phyloP scores from a whole-genome alignment of 2,888 invertebrate species.

The Xestia xanthographa region DNA sequence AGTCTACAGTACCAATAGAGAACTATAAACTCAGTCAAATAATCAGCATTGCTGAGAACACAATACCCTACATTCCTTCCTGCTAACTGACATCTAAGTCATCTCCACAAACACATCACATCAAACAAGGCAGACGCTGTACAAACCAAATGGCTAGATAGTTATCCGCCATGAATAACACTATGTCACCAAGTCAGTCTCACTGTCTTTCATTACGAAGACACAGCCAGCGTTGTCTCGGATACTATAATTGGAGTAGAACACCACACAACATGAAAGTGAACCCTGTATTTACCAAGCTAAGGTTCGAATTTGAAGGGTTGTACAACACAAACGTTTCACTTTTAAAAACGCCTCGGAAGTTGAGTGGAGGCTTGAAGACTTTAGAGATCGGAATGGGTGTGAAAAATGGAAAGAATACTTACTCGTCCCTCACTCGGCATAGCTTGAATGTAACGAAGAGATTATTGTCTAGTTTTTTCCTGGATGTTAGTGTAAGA shows the following conservation, averaged over 20 bases:
- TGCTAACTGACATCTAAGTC: not conserved
- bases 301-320: slow-evolving; percentile 66
- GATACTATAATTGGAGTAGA: slow-evolving; percentile 69
- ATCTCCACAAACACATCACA: slow-evolving; percentile 20
- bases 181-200: slow-evolving; percentile 64
- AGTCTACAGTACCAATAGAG: not conserved
- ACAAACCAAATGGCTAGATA: slow-evolving; percentile 48
- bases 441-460: slow-evolving; percentile 61
- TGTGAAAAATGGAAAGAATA: slow-evolving; percentile 76
- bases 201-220: slow-evolving; percentile 77
- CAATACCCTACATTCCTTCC: not conserved
- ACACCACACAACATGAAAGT: slow-evolving; percentile 19
- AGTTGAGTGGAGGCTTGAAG: slow-evolving; percentile 73
- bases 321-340: slow-evolving; percentile 72
- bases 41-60: not conserved
- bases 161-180: slow-evolving; percentile 55
- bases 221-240: slow-evolving; percentile 67
- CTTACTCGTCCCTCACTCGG: slow-evolving; percentile 52
- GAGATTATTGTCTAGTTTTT: slow-evolving; percentile 50
- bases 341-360: slow-evolving; percentile 79
- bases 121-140: slow-evolving; percentile 20
- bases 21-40: not conserved
- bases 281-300: slow-evolving; percentile 56
- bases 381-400: slow-evolving; percentile 79
- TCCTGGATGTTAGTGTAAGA: slow-evolving; percentile 20